Percentiles rank a stretch among this genome's conserved stretches.
Evolutionary conservation across 2,797 vertebrate genomes (phyloP).

Genomic region (Otolemur crassicaudatus): DNA sequence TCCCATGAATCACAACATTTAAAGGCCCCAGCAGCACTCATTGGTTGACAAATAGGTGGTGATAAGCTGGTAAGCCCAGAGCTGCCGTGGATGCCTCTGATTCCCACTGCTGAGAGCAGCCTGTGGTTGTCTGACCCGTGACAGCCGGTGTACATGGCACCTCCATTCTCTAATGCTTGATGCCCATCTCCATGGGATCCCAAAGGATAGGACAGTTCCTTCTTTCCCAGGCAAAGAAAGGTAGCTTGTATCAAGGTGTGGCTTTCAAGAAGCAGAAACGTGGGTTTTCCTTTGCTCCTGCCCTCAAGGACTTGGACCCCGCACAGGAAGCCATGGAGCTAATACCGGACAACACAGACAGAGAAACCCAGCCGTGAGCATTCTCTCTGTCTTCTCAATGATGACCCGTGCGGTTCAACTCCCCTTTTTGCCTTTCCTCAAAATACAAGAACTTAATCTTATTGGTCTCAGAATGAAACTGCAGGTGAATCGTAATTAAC

Average conservation of each 20-base stretch:
- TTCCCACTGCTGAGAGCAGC: neutral
- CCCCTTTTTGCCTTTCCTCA: neutral
- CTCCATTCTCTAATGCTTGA: neutral
- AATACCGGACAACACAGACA: too few relatives aligned
- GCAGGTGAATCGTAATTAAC: neutral
- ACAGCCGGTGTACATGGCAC: accelerated
- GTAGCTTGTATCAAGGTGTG: neutral
- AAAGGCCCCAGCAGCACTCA: neutral
- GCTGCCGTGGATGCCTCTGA: accelerated
- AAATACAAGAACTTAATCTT: neutral
- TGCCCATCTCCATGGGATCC: neutral
- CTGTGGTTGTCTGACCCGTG: neutral
- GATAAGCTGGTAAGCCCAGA: neutral
- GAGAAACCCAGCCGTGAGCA: accelerated
- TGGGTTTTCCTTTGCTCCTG: neutral
- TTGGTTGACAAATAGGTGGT: neutral
- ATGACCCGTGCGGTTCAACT: neutral
- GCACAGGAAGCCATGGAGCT: neutral
- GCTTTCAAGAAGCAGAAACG: neutral
- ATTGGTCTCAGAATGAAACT: constrained; percentile 3
- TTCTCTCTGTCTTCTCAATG: neutral
- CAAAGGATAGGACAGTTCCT: neutral
- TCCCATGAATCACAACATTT: neutral
- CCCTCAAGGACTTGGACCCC: neutral
- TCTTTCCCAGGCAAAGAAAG: neutral